Evolutionary conservation across 2,113 vertebrate species (phyloP), one percentile per base, ranked within the genome.

Genomic region (Numida meleagris): DNA sequence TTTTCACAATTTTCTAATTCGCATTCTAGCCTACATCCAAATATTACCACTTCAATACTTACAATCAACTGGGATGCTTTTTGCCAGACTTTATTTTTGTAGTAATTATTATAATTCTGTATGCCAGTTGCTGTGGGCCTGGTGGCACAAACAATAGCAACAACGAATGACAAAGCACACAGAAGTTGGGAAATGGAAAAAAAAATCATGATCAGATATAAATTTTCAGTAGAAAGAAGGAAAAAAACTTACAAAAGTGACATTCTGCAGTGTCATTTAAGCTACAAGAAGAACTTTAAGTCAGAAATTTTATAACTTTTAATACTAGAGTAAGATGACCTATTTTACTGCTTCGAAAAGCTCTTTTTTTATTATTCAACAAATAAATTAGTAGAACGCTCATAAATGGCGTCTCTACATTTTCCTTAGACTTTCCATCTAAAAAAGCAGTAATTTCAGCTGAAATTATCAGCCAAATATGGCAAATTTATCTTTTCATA

Each of bases 381-480:
- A 91, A 31, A 77, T 46, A 58, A 88, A 82, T 88, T 66, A 93
- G 19, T 33, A 46, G 40, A 81, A 15, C 12, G 68, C 42, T 91
- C 46, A 79, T 50, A 74, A 84, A 77, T 46, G 8, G 9, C 76
- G 45, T 36, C 78, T 74, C 9, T 71, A 25, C 19, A 80, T 89
- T 94, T 94, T 12, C 4, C 76, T 34, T 90, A 91, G 86, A 31
- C 53, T 95, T 88, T 81, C 27, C 11, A 81, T 77, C 11, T 36
- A 77, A 86, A 68, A 53, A 76, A 38, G 70, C 20, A 88, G 85
- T 55, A 73, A 85, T 94, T 90, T 96, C 70, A 89, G 55, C 77
- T 40, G 36, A 89, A 96, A 90, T 75, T 24, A 86, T 57, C 68
- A 78, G 61, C 20, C 33, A 94, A 80, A 80, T 73, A 20, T 9